Evolutionary conservation across 2,797 vertebrate species (phyloP).

Genomic region (Poecilia velifera): DNA sequence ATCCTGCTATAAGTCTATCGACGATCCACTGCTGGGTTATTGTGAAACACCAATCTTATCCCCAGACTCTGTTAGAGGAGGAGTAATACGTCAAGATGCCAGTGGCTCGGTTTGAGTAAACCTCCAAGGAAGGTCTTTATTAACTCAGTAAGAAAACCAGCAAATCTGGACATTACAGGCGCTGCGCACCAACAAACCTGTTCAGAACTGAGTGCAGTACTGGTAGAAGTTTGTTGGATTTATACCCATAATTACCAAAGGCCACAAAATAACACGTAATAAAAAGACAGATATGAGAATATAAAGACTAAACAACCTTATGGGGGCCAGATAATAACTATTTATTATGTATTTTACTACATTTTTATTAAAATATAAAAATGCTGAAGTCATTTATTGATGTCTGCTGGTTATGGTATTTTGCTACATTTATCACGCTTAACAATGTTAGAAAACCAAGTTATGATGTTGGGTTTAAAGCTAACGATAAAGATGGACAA

Average conservation of each 20-base stretch:
- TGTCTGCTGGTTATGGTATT: neutral
- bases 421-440: neutral
- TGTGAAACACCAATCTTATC: conserved; percentile 71
- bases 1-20: conserved; percentile 28
- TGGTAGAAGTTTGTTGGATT: conserved; percentile 29
- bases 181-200: conserved; percentile 12
- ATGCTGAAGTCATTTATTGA: neutral
- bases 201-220: conserved; percentile 39
- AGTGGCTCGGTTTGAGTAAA: conserved; percentile 58
- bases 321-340: neutral
- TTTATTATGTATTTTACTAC: neutral
- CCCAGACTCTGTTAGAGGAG: conserved; percentile 56
- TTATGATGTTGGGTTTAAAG: neutral
- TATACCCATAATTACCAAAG: conserved; percentile 13
- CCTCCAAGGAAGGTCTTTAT: conserved; percentile 65
- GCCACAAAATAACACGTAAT: conserved; percentile 8
- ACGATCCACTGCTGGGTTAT: conserved; percentile 57
- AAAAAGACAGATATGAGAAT: conserved; percentile 2
- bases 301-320: neutral
- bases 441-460: neutral
- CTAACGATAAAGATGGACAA: neutral
- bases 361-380: neutral
- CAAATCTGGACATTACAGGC: conserved; percentile 41
- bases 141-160: conserved; percentile 54
- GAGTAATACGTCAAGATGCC: conserved; percentile 67